Base-by-base conservation (phyloP, 1,140 invertebrate genomes). In the Glossosoma conforme region DNA sequence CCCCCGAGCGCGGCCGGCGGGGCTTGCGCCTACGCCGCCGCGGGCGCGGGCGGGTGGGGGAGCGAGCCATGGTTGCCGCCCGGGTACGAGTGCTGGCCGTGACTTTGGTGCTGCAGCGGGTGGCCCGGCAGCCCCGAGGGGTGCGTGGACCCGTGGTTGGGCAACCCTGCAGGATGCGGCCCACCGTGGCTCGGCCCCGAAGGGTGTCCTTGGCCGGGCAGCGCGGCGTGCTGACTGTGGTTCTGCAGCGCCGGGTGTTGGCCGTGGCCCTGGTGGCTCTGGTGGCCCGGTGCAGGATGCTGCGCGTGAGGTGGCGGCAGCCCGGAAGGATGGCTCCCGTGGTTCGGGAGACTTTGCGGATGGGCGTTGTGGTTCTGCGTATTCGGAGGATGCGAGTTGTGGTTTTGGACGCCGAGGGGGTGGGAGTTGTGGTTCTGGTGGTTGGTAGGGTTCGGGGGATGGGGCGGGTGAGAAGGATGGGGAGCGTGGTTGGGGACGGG, bases 321-420 rank as follows among this genome's bases (percentile, higher is more conserved):
- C 28, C 30, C 42, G 13, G 44, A 51, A 19, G 44, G 62, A 35
- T 66, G 65, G 18, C 65, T 61, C 19, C 24, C 22, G 38, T 57
- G 49, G 18, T 37, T 15, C 6, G 55, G 58, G 25, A 55, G 57
- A 14, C 55, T 20, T 21, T 33, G 32, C 8, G 48, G 42, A 42
- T 51, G 51, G 3, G 59, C 38, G 13, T 44, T 28, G 67, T 68
- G 69, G 56, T 75, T 72, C 57, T 46, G 74, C 62, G 67, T 68
- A 65, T 62, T 72, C 58, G 69, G 72, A 68, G 74, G 70, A 65
- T 74, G 72, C 44, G 73, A 70, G 56, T 65, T 68, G 62, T 74
- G 65, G 36, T 71, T 70, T n/a, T 72, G 72, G 44, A 71, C 71
- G 47, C 69, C 69, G 60, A 70, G 68, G 64, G 69, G 73, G 47